Base-by-base conservation (phyloP, 2,797 vertebrate genomes). In the Staurois parvus region DNA sequence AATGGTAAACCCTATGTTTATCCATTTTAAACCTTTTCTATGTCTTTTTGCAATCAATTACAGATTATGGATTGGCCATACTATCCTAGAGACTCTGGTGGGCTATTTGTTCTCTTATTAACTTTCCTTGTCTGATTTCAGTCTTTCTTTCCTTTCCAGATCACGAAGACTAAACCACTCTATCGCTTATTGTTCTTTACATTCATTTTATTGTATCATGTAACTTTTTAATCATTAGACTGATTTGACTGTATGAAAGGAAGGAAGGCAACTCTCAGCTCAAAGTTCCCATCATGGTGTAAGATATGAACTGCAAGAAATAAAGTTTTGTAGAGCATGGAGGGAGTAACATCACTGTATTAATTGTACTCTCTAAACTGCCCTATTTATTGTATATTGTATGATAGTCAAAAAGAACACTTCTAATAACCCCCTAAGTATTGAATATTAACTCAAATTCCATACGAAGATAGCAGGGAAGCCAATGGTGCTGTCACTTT, bases 1-100 rank as follows among this genome's bases (percentile, higher is more conserved):
- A 56, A 56, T 81, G 70, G 52, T 45, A 70, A 69, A 48, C 42
- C 48, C 29, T n/a, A 69, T 26, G 29, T 59, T 80, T 37, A 80
- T 81, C 79, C 32, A 30, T 81, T 64, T 40, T 48, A 72, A 62
- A 69, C 32, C 24, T 10, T 80, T 70, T 21, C 6, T 13, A 70
- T 7, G 24, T 29, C 12, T 37, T 37, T 81, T 40, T 70, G 21
- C 24, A 70, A 80, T 80, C 70, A 48, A 72, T 72, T 59, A 70
- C 4, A 29, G 42, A 79, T 21, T 70, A 34, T 69, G 12, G 78
- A 69, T 79, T 56, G 66, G 28, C 42, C 29, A 52, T 32, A 69
- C 11, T 30, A 6, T 79, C 78, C n/a, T 52, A 24, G 42, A 70
- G 28, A 52, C 42, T 70, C 45, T 79, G 78, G 42, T 34, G 42